Evolutionary conservation across 2,888 invertebrate species (phyloP).

Genomic region (Perizoma affinitatum): DNA sequence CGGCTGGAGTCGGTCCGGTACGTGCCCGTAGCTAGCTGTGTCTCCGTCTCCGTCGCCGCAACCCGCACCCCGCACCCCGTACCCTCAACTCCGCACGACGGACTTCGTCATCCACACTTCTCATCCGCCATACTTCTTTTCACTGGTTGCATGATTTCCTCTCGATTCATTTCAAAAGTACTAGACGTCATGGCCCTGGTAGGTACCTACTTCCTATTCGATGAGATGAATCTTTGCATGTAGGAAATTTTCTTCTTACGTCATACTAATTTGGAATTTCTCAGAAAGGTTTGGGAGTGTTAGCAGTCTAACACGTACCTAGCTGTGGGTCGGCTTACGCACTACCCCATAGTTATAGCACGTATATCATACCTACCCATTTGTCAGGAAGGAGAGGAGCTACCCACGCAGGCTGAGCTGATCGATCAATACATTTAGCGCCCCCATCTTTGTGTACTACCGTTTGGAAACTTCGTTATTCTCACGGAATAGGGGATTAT

Average conservation of each 20-base stretch:
- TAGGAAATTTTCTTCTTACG: conserved; percentile 4
- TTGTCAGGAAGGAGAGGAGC: conserved; percentile 15
- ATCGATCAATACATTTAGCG: conserved; percentile 36
- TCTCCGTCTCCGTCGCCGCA: conserved; percentile 41
- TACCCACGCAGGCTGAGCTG: conserved; percentile 25
- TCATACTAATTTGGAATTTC: background rate
- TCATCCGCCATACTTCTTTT: conserved; percentile 40
- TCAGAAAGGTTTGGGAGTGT: conserved; percentile 1
- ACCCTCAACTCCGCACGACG: conserved; percentile 42
- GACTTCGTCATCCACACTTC: conserved; percentile 38
- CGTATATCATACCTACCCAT: conserved; percentile 3
- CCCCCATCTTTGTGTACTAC: conserved; percentile 27
- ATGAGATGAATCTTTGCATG: background rate
- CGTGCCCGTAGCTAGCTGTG: conserved; percentile 60
- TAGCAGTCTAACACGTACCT: background rate
- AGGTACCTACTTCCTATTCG: background rate
- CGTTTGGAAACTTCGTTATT: conserved; percentile 3
- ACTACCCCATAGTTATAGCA: background rate
- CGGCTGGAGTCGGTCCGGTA: conserved; percentile 61
- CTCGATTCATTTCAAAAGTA: conserved; percentile 10
- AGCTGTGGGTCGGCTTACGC: background rate
- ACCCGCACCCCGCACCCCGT: background rate
- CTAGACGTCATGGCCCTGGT: conserved; percentile 17
- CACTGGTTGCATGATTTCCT: conserved; percentile 36
- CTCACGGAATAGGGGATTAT: too few relatives aligned